These are phyloP conservation scores for Alectura lathami DNA, from an alignment of 2,113 vertebrate species.

Conservation along the genomic window DNA sequence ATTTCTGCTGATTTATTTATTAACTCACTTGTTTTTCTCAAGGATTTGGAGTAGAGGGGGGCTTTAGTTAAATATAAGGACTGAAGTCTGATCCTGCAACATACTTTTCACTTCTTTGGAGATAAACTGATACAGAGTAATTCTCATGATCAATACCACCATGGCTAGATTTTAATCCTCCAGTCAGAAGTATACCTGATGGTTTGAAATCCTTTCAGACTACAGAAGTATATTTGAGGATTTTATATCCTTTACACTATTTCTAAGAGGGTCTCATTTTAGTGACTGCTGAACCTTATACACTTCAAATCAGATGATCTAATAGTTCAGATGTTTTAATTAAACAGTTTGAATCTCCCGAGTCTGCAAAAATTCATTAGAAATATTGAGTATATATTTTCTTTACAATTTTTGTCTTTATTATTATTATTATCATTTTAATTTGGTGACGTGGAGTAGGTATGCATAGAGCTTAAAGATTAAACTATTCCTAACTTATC, in stretches of 20 bases:
- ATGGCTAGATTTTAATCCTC: neutral
- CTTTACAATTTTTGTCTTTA: neutral
- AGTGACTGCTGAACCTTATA: neutral
- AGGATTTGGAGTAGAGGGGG: neutral
- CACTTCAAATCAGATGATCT: neutral
- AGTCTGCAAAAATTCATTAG: neutral
- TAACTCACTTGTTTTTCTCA: neutral
- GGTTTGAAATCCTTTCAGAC: neutral
- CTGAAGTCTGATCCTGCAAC: neutral
- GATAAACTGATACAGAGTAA: neutral
- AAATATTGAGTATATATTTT: rapidly evolving
- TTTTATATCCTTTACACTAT: neutral
- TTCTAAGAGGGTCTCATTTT: neutral
- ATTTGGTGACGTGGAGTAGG: neutral
- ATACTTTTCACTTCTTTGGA: neutral
- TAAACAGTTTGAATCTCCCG: neutral
- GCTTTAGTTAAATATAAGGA: neutral
- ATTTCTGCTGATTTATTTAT: neutral
- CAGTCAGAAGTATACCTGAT: neutral
- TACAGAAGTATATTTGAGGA: neutral
- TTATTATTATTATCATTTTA: neutral
- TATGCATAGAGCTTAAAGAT: neutral
- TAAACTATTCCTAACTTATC: neutral
- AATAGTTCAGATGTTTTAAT: neutral
- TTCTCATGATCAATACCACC: neutral